A percentile compares a stretch with the other conserved stretches of the same genome.
These are phyloP conservation scores for Leptura quadrifasciata DNA, from an alignment of 2,888 invertebrate species.

Conservation along the genomic window DNA sequence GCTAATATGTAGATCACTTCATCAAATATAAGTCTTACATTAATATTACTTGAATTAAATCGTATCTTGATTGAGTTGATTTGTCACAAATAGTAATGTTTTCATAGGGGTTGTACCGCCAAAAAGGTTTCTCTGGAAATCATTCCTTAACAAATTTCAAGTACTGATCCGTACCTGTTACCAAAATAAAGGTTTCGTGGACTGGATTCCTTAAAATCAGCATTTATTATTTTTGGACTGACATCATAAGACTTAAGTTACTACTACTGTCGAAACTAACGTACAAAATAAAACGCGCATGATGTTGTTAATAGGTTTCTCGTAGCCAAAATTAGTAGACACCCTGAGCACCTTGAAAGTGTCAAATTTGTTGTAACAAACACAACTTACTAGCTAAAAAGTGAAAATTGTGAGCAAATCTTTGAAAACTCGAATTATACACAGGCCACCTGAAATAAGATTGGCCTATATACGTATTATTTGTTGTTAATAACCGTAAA, in stretches of 20 bases:
- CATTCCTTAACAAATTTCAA: too few relatives aligned
- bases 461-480: constrained; percentile 61
- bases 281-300: not conserved
- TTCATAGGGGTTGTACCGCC: not conserved
- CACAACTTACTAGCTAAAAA: not conserved
- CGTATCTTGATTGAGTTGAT: not conserved
- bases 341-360: constrained; percentile 11
- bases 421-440: constrained; percentile 49
- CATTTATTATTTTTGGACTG: not conserved
- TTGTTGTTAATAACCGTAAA: constrained; percentile 58
- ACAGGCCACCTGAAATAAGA: constrained; percentile 50
- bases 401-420: constrained; percentile 52
- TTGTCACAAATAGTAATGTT: not conserved
- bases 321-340: not conserved
- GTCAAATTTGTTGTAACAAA: constrained; percentile 23
- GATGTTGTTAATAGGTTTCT: not conserved
- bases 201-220: not conserved
- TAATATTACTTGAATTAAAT: not conserved
- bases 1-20: not conserved
- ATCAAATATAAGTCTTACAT: not conserved
- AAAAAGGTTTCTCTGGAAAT: not conserved
- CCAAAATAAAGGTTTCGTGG: not conserved
- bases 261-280: not conserved
- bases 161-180: not conserved
- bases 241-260: not conserved